Percentiles rank a stretch among this genome's conserved stretches.
Evolutionary conservation across 2,797 vertebrate genomes (phyloP).

Genomic region (Karalla daura): DNA sequence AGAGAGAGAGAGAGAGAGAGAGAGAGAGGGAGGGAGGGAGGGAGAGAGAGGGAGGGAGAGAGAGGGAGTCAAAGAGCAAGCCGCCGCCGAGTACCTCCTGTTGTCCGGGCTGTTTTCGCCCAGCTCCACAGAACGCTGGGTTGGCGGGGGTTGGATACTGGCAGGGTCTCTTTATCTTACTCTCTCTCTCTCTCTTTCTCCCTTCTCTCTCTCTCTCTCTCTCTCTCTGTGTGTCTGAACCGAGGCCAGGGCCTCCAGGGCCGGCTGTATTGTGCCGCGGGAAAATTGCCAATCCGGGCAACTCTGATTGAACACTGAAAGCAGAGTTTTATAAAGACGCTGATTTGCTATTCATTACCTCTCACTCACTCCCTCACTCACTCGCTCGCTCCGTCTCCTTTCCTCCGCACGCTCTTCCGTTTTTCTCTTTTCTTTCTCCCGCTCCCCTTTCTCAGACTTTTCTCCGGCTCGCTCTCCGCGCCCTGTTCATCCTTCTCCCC

Average conservation of each 20-base stretch:
- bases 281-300: slow-evolving; percentile 81
- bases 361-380: slow-evolving; percentile 64
- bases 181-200: slow-evolving; percentile 10
- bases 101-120: slow-evolving; percentile 58
- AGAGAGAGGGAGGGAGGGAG: slow-evolving; percentile 20
- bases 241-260: slow-evolving; percentile 70
- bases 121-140: slow-evolving; percentile 63
- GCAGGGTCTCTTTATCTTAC: slow-evolving; percentile 30
- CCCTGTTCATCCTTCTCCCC: slow-evolving; percentile 45
- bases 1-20: too few relatives aligned
- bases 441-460: slow-evolving; percentile 59
- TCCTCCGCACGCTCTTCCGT: slow-evolving; percentile 58
- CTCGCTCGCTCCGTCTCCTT: too few relatives aligned
- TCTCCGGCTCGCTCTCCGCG: slow-evolving; percentile 56
- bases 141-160: slow-evolving; percentile 37
- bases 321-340: slow-evolving; percentile 81
- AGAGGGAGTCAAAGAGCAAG: slow-evolving; percentile 59
- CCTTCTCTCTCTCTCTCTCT: not conserved
- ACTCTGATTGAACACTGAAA: slow-evolving; percentile 83
- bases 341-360: slow-evolving; percentile 85
- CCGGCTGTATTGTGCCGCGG: slow-evolving; percentile 75
- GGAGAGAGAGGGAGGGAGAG: slow-evolving; percentile 13
- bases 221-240: slow-evolving; percentile 56
- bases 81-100: slow-evolving; percentile 58
- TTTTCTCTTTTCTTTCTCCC: slow-evolving; percentile 56